These are phyloP conservation scores for Steatornis caripensis DNA, from an alignment of 2,113 vertebrate genomes.

Conservation along the genomic window DNA sequence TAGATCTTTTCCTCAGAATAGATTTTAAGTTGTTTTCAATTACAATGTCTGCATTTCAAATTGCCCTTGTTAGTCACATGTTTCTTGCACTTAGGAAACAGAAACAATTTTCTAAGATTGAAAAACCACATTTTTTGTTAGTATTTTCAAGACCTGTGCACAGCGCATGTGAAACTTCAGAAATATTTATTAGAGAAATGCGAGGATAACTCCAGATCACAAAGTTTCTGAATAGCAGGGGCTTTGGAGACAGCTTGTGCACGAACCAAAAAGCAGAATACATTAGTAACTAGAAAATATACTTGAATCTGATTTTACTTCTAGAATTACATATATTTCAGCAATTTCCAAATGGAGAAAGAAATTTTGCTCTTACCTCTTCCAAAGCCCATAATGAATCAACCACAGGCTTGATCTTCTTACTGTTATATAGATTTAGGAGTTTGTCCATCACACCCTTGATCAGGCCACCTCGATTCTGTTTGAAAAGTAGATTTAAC, in stretches of 20 bases:
- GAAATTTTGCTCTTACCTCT: conserved; percentile 81
- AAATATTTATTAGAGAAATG: background rate
- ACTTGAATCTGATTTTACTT: background rate
- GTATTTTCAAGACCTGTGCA: background rate
- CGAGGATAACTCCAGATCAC: background rate
- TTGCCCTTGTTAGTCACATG: background rate
- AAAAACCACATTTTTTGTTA: background rate
- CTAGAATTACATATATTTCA: background rate
- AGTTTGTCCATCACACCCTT: conserved; percentile 87
- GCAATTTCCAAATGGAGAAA: background rate
- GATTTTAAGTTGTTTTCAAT: background rate
- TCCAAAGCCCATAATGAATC: conserved; percentile 98
- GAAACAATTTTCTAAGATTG: background rate
- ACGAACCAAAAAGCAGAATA: background rate
- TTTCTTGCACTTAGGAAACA: background rate
- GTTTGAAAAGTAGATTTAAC: conserved; percentile 94
- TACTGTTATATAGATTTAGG: conserved; percentile 82
- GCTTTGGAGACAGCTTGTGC: background rate
- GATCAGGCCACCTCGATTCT: conserved; percentile 82
- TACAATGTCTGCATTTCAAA: background rate
- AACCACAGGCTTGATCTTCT: conserved; percentile 94
- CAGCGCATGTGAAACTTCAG: background rate
- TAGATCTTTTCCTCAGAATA: background rate
- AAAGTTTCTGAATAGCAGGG: background rate
- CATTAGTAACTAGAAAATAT: background rate